Evolutionary conservation across 2,797 vertebrate species (phyloP), one percentile per base, ranked within the genome.

Genomic region (Amazonetta brasiliensis): DNA sequence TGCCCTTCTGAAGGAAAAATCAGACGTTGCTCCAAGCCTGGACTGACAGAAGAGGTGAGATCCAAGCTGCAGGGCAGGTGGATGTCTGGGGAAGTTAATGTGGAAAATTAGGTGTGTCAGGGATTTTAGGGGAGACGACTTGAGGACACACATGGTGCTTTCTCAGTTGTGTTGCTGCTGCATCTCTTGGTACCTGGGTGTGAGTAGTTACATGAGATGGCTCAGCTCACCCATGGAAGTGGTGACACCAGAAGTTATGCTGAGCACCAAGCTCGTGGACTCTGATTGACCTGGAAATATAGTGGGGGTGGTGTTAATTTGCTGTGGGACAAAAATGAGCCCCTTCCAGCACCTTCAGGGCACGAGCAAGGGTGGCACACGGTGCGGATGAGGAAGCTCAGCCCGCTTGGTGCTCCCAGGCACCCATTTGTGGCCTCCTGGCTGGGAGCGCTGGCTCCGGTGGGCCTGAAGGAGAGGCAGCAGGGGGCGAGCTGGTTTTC

Each of bases 61-160:
- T 20, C 46, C 33, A 43, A 46, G 56, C 52, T 35, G 37, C 48
- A 46, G 62, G n/a, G 50, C 48, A 59, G n/a, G n/a, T 33, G 43
- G 41, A 41, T 60, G 31, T 43, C 39, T 23, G 59, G 41, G 50
- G 56, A 71, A 28, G 46, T 48, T 48, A 23, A 12, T 13, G 31
- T 37, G 41, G 35, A 81, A 37, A 7, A 72, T 54, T 10, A 58
- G 73, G 60, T 1, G 1, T 72, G 28, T 35, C n/a, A 15, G 35
- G 46, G 28, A 37, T 63, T 77, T 44, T 12, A 26, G 8, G 37
- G 41, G 26, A 68, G 60, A 35, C 59, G 31, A 6, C 41, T 60
- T 9, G 35, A 85, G 39, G 28, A 14, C 26, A 25, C 0, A 2
- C 1, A 15, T 0, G 0, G 5, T 66, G 33, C 28, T 80, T 55